Conservation (phyloP, 53 echinoderm and acorn worm genomes). For the Paracentrotus lividus region DNA sequence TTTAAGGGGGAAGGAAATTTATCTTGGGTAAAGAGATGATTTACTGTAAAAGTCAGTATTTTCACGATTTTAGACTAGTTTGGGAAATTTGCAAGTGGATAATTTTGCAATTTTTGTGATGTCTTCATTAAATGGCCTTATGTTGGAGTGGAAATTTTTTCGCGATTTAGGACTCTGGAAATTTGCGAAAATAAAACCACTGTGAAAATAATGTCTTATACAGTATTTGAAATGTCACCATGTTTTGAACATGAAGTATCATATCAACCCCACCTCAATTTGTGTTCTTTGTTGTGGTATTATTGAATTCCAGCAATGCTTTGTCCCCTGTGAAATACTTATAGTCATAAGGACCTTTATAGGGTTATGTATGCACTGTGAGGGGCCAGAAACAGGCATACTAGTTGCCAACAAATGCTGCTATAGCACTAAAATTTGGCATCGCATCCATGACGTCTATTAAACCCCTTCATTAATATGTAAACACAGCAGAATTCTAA, state of each 20-base stretch:
- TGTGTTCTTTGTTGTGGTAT: neutral
- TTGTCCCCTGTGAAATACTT: neutral
- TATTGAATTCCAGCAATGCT: neutral
- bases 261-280: neutral
- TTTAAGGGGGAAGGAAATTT: no score
- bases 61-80: no score
- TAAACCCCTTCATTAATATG: neutral
- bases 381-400: conserved; percentile 1
- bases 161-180: no score
- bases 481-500: neutral
- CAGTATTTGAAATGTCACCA: no score
- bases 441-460: neutral
- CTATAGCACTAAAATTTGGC: conserved; percentile 2
- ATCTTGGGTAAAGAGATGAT: no score
- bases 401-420: neutral
- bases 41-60: no score
- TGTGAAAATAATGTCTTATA: no score
- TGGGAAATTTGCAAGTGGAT: no score
- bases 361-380: neutral
- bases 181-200: no score
- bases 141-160: no score
- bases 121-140: no score
- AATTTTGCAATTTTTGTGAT: no score
- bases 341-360: neutral
- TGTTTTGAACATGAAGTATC: neutral